Evolutionary conservation across 2,113 vertebrate species (phyloP), one percentile per base, ranked within the genome.

Genomic region (Buteo buteo): DNA sequence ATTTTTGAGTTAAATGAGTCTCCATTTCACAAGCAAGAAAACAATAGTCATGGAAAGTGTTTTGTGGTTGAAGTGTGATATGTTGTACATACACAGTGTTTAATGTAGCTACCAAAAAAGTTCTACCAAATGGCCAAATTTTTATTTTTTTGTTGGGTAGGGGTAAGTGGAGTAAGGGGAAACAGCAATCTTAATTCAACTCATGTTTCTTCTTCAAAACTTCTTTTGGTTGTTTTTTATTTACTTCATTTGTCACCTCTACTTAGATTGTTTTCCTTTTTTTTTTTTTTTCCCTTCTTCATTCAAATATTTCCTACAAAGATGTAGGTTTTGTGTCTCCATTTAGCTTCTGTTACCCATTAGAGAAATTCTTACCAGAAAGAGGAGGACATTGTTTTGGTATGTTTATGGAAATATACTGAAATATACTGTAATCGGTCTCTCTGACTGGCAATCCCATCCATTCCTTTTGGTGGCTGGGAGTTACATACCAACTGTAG

Each of bases 381-480:
- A 96, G 76, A 96, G 82, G 95, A 96, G 86, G 94, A 86, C 76
- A 87, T 42, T 96, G 69, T 93, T 94, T 95, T 96, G 90, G 76
- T 96, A 88, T 95, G 88, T 93, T 96, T 94, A 84, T 93, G 85
- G 90, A 86, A 93, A 90, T 94, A n/a, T 66, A 73, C 76, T 90
- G 90, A 82, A 93, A 90, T 95, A 32, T 70, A 73, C 76, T 93
- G 50, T 93, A 94, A 93, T 96, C 49, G 28, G 81, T 93, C 93
- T 86, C 86, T 94, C 88, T 97, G 88, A 96, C 76, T 94, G 92
- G 86, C 91, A 94, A 88, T 96, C 88, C 92, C 92, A 95, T 88
- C 82, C 92, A 93, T 96, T 66, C 90, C 79, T 95, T 94, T 95
- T 93, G 86, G 82, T 94, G 92, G 92, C 93, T 97, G 92, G 94